Percentiles rank a stretch among this genome's conserved stretches.
Evolutionary conservation across 2,797 vertebrate genomes (phyloP).

Genomic region (Melanotaenia trifasciata): DNA sequence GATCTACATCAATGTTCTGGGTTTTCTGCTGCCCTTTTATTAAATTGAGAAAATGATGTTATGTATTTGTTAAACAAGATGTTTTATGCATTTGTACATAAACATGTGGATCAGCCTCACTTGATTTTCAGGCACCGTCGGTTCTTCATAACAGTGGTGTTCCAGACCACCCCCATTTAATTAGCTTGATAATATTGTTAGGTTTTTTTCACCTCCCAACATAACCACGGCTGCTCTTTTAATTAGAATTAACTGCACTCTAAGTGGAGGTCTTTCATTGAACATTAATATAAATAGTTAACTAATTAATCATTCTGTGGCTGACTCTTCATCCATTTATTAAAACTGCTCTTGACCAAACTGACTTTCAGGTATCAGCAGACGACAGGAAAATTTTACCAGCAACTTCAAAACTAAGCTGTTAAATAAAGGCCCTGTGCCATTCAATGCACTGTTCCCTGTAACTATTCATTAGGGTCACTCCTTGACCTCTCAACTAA

Average conservation of each 20-base stretch:
- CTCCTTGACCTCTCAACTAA: constrained; percentile 61
- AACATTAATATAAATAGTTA: constrained; percentile 86
- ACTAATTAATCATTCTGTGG: constrained; percentile 82
- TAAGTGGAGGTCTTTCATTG: constrained; percentile 84
- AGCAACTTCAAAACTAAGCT: constrained; percentile 25
- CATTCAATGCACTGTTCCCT: constrained; percentile 15
- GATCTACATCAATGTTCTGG: neutral
- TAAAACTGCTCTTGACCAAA: constrained; percentile 52
- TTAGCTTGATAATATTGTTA: constrained; percentile 84
- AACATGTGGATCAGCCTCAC: constrained; percentile 71
- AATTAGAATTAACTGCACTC: constrained; percentile 85
- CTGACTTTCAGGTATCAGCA: constrained; percentile 23
- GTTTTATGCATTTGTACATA: constrained; percentile 61
- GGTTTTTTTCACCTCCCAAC: constrained; percentile 68
- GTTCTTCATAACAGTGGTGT: constrained; percentile 74
- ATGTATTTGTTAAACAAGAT: constrained; percentile 66
- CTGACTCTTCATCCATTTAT: constrained; percentile 59
- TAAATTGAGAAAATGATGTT: constrained; percentile 42
- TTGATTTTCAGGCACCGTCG: constrained; percentile 73
- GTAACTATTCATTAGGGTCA: constrained; percentile 62
- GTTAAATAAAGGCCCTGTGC: constrained; percentile 21
- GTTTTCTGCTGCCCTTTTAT: constrained; percentile 34
- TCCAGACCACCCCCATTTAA: constrained; percentile 79
- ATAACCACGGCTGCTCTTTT: constrained; percentile 78
- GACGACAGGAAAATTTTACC: constrained; percentile 20